Evolutionary conservation across 2,113 vertebrate species (phyloP), one percentile per base, ranked within the genome.

Genomic region (Otis tarda): DNA sequence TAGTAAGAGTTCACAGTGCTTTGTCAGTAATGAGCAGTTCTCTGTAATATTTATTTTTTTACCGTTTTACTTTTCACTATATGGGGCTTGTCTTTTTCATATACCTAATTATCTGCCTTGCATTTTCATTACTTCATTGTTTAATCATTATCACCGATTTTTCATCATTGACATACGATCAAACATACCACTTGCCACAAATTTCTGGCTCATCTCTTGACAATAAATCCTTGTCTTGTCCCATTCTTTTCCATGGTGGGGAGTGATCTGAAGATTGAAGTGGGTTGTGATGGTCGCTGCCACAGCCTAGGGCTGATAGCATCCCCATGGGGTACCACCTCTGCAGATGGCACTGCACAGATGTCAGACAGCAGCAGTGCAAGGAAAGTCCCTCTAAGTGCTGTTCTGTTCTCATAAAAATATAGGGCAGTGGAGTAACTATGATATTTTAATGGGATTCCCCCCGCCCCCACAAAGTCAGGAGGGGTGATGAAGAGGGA

Each of bases 401-500:
- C 61, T 41, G 1, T 14, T 77, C 24, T 61, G 9, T 55, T 67
- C 35, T 67, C 30, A 52, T 41, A 79, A 87, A 94, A 60, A 79
- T 27, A 19, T 4, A 39, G 28, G 10, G 7, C 18, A 71, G 56
- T 24, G 27, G 23, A 81, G 22, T 20, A 75, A 39, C 4, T 20
- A 14, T 12, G 21, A 45, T 68, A 50, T 79, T 85, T 78, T 75
- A 28, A 11, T 57, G 49, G 17, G 16, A 53, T 76, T 82, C 56
- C 19, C 11, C 15, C 9, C 10, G 10, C 15, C 9, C 12, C 24
- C 1, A 0, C 10, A 50, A 55, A 71, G 2, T 5, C 75, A 47
- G 53, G 53, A 59, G 12, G 9, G 12, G 2, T 28, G 27, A 52
- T 17, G 41, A 81, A 87, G 39, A 47, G 23, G 47, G 28, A 83